Evolutionary conservation across 2,797 vertebrate species (phyloP).

Genomic region (Microctenopoma steveboyesi): DNA sequence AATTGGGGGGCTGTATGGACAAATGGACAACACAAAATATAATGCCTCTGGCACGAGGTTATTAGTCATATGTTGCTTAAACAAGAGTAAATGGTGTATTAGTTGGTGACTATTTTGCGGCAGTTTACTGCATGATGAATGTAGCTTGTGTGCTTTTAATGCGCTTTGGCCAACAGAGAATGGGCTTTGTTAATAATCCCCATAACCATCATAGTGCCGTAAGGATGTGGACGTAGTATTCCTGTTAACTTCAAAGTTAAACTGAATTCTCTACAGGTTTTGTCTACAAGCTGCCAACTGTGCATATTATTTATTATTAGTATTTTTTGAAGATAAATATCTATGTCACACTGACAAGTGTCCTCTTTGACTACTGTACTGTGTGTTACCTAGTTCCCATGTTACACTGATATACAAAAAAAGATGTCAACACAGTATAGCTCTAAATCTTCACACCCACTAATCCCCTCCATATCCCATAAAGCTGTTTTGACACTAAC

Average conservation of each 20-base stretch:
- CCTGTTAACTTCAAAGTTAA: background rate
- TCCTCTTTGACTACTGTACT: slow-evolving; percentile 36
- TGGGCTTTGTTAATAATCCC: too few relatives aligned
- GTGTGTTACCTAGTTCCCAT: slow-evolving; percentile 47
- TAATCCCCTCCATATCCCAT: slow-evolving; percentile 74
- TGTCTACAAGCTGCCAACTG: background rate
- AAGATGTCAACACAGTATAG: slow-evolving; percentile 54
- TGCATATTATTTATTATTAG: slow-evolving; percentile 13
- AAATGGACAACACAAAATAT: too few relatives aligned
- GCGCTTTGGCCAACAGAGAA: background rate
- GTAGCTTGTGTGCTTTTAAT: slow-evolving; percentile 6
- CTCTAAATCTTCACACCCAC: slow-evolving; percentile 66
- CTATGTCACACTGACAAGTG: slow-evolving; percentile 27
- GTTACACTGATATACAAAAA: slow-evolving; percentile 49
- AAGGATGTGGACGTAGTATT: background rate
- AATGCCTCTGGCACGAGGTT: too few relatives aligned
- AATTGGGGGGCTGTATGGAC: too few relatives aligned
- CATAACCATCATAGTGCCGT: background rate
- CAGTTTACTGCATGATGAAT: background rate
- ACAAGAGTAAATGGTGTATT: background rate
- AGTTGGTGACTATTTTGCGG: background rate
- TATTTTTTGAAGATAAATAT: background rate
- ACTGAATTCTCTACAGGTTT: background rate
- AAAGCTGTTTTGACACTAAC: slow-evolving; percentile 77
- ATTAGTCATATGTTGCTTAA: background rate